Percentiles rank a stretch among this genome's conserved stretches.
phyloP scores from a whole-genome alignment of 1,140 invertebrate species.

The Helicorthomorpha holstii region DNA sequence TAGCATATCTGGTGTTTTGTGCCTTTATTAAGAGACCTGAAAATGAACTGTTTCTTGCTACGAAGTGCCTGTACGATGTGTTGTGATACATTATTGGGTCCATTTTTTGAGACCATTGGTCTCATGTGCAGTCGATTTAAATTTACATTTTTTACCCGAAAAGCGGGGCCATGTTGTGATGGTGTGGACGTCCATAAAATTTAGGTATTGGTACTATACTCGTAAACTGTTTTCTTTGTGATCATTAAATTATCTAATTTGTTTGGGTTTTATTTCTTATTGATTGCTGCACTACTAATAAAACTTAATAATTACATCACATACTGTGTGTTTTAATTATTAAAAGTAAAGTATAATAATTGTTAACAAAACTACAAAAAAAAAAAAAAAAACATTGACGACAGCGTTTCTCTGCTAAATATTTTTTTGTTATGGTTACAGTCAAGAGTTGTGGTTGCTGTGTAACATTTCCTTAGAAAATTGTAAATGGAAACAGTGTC shows the following conservation, averaged over 20 bases:
- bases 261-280: not conserved
- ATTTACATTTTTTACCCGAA: not conserved
- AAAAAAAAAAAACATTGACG: no score
- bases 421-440: no score
- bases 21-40: not conserved
- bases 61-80: not conserved
- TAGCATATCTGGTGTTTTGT: constrained; percentile 1
- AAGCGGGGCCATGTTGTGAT: not conserved
- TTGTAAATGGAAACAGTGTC: no score
- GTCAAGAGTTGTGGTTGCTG: no score
- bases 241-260: not conserved
- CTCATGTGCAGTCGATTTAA: not conserved
- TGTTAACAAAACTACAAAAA: no score
- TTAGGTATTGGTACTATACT: not conserved
- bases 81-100: not conserved
- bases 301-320: not conserved
- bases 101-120: not conserved
- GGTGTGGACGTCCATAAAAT: not conserved
- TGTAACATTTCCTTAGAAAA: no score
- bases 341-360: no score
- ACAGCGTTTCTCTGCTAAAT: no score
- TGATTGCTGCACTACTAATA: not conserved
- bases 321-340: not conserved
- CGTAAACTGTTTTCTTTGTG: not conserved
- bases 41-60: not conserved